These are phyloP conservation scores for Apodemia duryi DNA, from an alignment of 2,888 invertebrate species.

Conservation along the genomic window DNA sequence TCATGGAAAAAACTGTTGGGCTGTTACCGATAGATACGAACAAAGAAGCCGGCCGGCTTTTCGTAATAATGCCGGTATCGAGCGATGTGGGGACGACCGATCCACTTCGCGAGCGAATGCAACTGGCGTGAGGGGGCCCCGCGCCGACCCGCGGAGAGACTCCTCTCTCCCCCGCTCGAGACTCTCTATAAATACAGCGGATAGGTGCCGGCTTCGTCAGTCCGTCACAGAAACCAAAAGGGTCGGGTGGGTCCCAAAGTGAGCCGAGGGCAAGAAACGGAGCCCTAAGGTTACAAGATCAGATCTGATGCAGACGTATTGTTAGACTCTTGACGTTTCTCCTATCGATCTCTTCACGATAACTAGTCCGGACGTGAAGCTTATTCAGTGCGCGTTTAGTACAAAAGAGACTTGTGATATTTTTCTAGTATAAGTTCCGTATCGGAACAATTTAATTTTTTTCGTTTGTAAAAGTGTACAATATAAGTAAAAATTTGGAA, in stretches of 20 bases:
- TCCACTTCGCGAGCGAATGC: slow-evolving; percentile 43
- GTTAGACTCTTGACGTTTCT: slow-evolving; percentile 59
- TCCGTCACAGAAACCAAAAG: slow-evolving; percentile 73
- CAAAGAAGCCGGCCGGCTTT: slow-evolving; percentile 74
- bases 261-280: slow-evolving; percentile 69
- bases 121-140: slow-evolving; percentile 71
- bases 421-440: slow-evolving; percentile 74
- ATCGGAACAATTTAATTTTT: slow-evolving; percentile 62
- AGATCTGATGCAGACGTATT: slow-evolving; percentile 75
- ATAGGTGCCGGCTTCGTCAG: slow-evolving; percentile 63
- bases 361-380: slow-evolving; percentile 61
- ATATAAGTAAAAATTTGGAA: slow-evolving; percentile 78
- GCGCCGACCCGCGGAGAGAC: slow-evolving; percentile 56
- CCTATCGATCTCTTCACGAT: slow-evolving; percentile 70
- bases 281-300: slow-evolving; percentile 78
- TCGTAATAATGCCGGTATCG: slow-evolving; percentile 41
- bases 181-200: slow-evolving; percentile 68
- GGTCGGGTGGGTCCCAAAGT: slow-evolving; percentile 70
- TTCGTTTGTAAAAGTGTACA: slow-evolving; percentile 71
- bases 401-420: slow-evolving; percentile 80
- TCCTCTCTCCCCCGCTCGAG: slow-evolving; percentile 59
- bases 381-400: slow-evolving; percentile 71
- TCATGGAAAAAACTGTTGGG: slow-evolving; percentile 24
- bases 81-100: slow-evolving; percentile 48
- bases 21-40: slow-evolving; percentile 45